Base-by-base conservation (phyloP, 1,140 invertebrate species). In the Scaptodrosophila lebanonensis region DNA sequence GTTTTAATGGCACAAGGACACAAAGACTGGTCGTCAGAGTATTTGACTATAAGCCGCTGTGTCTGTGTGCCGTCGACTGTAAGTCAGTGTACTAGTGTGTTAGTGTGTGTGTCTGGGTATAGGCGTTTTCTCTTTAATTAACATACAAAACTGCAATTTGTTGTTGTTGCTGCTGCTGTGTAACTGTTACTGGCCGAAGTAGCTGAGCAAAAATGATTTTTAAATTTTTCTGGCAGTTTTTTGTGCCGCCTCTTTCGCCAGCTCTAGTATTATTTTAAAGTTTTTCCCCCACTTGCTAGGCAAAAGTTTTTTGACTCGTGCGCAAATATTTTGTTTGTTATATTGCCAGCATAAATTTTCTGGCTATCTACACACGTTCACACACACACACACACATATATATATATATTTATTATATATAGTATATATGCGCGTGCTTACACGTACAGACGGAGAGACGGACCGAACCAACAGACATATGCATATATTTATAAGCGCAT, bases 271-370 rank as follows among this genome's bases (percentile, higher is more conserved):
- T 25, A 8, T 25, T 25, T 25, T 65, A 79, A 77, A 73, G 32
- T 72, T 77, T 77, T 73, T 72, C 67, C 73, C 52, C 58, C 36
- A 44, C 59, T 63, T 25, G 22, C 22, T 25, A 25, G 22, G 22
- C 22, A 25, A 25, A 25, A 25, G 22, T 25, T 25, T 25, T 25
- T 25, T 25, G 22, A 56, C 66, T 75, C 51, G 67, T 73, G 75
- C 73, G 52, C 73, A 77, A 77, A 77, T 77, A 77, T 77, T 77
- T 77, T 77, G 73, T 77, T 77, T 77, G 73, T 77, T 79, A 77
- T 77, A 79, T 77, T 77, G 68, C 73, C 58, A 79, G 73, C 73
- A 77, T 77, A 77, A 77, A 77, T 77, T 77, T 77, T 61, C 75
- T 77, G 73, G 75, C 73, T 77, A 77, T 77, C 73, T 79, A 61